Evolutionary conservation across 2,113 vertebrate species (phyloP), one percentile per base, ranked within the genome.

Genomic region (Brienomyrus longianalis): DNA sequence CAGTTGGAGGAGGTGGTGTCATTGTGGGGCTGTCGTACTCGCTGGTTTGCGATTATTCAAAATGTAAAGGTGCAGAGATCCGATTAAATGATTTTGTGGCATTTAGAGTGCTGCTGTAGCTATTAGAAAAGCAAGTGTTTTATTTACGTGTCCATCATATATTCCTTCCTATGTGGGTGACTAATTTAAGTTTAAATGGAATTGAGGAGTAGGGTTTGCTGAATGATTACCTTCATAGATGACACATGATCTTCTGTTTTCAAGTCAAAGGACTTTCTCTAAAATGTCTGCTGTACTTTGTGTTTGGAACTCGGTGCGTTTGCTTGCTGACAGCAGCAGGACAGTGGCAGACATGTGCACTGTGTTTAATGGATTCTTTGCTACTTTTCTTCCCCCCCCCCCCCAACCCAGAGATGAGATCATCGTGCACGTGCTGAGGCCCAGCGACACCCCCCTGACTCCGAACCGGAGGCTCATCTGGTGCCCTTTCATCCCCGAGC

Each of bases 401-500:
- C 51, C 50, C 87, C 86, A 85, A 4, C 89, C 52, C 93, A 99
- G 98, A 94, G 98, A 99, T 92, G 97, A 99, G 93, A 96, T 99
- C 50, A 91, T 99, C 86, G 96, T 99, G 90, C 96, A 99, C 90
- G 96, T 99, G 90, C 96, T 93, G 54, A 94, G 97, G 31, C 97
- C 98, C 48, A 97, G 98, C 9, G 96, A 95, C 8, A 97, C 97
- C 0, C 96, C 96, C 0, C 92, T 98, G 91, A 99, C 97, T 93
- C 97, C 96, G 48, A 97, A 97, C 90, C 96, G 97, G 8, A 96
- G 98, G 83, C 97, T 99, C 93, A 98, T 99, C 92, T 99, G 98
- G 98, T 99, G 98, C 88, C 98, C 98, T 13, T 99, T 97, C 93
- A 99, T 99, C 92, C 96, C 96, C 0, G 98, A 99, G 13, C 98